Conservation (phyloP, 2,113 vertebrate genomes). For the Hippoglossus stenolepis region DNA sequence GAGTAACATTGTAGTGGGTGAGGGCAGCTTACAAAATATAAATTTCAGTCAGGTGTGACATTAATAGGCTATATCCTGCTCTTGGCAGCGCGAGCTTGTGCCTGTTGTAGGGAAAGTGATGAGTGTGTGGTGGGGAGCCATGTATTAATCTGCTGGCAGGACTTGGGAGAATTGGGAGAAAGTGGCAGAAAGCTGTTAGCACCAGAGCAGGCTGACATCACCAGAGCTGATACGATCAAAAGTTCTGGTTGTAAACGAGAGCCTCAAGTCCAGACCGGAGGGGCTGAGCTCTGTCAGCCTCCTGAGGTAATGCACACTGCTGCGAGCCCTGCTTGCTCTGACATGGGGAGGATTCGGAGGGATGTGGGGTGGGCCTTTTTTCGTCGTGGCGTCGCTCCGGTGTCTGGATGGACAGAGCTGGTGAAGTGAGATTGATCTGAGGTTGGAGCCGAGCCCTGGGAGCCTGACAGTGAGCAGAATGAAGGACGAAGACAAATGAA, state of each 20-base stretch:
- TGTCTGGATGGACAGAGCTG: slow-evolving; percentile 64
- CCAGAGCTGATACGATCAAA: slow-evolving; percentile 64
- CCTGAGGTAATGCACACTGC: slow-evolving; percentile 73
- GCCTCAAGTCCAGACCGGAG: slow-evolving; percentile 46
- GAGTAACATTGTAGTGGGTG: slow-evolving; percentile 38
- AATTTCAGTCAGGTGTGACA: slow-evolving; percentile 71
- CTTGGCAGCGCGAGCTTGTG: slow-evolving; percentile 40
- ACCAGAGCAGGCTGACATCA: slow-evolving; percentile 66
- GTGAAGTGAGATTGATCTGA: slow-evolving; percentile 69
- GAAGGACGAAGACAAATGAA: slow-evolving; percentile 67
- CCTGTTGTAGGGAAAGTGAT: slow-evolving; percentile 44
- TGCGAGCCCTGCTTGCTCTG: slow-evolving; percentile 51
- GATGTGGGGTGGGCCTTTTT: slow-evolving; percentile 63
- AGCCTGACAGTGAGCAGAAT: slow-evolving; percentile 65
- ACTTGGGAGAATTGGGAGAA: slow-evolving; percentile 33
- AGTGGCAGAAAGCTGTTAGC: slow-evolving; percentile 62
- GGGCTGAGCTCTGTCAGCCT: slow-evolving; percentile 62
- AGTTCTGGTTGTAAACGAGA: slow-evolving; percentile 48
- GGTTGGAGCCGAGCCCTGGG: slow-evolving; percentile 52
- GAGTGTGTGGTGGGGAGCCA: slow-evolving; percentile 44
- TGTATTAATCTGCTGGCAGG: slow-evolving; percentile 55
- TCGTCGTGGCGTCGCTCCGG: slow-evolving; percentile 45
- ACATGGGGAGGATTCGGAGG: slow-evolving; percentile 67
- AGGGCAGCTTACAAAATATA: slow-evolving; percentile 54
- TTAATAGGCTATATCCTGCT: slow-evolving; percentile 59